Evolutionary conservation across 2,888 invertebrate species (phyloP), one percentile per base, ranked within the genome.

Genomic region (Agrotis segetum): DNA sequence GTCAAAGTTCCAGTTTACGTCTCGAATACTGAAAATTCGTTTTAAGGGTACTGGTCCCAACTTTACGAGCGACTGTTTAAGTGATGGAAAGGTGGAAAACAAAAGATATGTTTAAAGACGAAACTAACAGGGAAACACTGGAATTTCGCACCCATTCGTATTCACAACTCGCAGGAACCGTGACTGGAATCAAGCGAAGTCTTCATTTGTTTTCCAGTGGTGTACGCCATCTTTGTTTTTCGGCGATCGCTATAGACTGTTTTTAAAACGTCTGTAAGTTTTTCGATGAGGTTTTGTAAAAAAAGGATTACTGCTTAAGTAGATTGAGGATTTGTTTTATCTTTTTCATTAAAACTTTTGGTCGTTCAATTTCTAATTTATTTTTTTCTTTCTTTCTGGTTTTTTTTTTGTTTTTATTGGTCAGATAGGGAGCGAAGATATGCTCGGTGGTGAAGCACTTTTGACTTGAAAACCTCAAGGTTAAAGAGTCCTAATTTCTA

Each of bases 221-320:
- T 34, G 65, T 50, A 60, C 21, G 14, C 40, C 63, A 47, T 65
- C 59, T 73, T 40, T 84, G 74, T 74, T 84, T 81, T 84, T 81
- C 49, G 52, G 56, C 50, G 59, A 67, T 65, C 60, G 19, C 67
- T 44, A 19, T 67, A 71, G 59, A 63, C 63, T 69, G 72, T 71
- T 34, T 81, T 71, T 72, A 52, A 62, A 59, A 61, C 67, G 13
- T 5, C 17, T 5, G n/a, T 59, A 49, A 63, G 21, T 55, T 76
- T 70, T 52, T 34, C 14, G 16, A 49, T 61, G 44, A 29, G 44
- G 55, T 60, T 53, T 58, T 82, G 49, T 49, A 5, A 11, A 65
- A 17, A 63, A 63, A 58, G 21, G n/a, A 56, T 67, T 46, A 16
- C 7, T 7, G 16, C 16, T 21, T 21, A 52, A 21, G 49, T 16